Evolutionary conservation across 2,113 vertebrate genomes (phyloP), one percentile per base, ranked within the genome.

Genomic region (Antidorcas marsupialis): DNA sequence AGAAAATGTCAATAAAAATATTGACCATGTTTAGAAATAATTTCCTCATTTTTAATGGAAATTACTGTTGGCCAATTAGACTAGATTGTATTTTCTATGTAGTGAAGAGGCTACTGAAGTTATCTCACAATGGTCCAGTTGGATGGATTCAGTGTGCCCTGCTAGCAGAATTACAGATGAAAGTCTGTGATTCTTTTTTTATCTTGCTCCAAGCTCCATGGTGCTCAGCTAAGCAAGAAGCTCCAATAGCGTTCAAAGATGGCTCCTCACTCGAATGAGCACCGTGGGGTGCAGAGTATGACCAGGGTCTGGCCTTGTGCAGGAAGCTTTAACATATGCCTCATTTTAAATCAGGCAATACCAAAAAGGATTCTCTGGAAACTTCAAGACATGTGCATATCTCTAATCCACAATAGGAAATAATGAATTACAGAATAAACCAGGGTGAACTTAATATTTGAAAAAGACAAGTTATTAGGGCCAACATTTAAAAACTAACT

Each of bases 121-220:
- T 81, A 89, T 62, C 39, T 71, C 45, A 91, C 13, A 13, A 55
- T 94, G 62, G 39, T 90, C 43, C 6, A 8, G n/a, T 86, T 95
- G 94, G 64, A 95, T 96, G 62, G 47, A 79, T 78, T 88, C 53
- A 82, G 47, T 95, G 16, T 94, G 92, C 89, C 94, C 62, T 64
- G 81, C 79, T 89, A 94, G 83, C 84, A 97, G 91, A 95, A 96
- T 97, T 95, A 79, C 30, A 97, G 87, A 79, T 96, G 89, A 97
- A 94, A 96, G 79, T 96, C 89, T 96, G 64, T 88, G 47, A n/a
- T 91, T 96, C 76, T 94, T 94, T 96, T 97, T 97, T 98, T 62
- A 98, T 97, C 89, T 97, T 96, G 79, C 87, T 97, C 97, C 89
- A 97, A 98, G 97, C 89, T 97, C 95, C 93, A 83, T 92, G 94